These are phyloP conservation scores for Drosophila rubida DNA, from an alignment of 2,888 invertebrate species.

Conservation along the genomic window DNA sequence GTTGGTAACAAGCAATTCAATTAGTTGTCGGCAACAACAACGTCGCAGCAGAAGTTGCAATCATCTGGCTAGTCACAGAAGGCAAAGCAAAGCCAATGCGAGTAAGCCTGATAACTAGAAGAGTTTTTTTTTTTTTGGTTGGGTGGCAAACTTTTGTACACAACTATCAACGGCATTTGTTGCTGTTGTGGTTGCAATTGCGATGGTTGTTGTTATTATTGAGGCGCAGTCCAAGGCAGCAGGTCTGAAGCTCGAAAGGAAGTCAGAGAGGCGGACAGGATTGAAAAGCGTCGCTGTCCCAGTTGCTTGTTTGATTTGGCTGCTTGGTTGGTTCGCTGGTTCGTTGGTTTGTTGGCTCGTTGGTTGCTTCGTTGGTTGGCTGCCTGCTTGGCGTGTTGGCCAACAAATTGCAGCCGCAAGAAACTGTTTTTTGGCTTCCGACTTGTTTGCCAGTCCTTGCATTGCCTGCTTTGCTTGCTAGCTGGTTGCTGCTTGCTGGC, in stretches of 20 bases:
- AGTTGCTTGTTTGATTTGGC: slow-evolving; percentile 66
- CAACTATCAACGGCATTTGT: slow-evolving; percentile 54
- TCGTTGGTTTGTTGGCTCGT: slow-evolving; percentile 1
- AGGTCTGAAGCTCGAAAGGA: slow-evolving; percentile 40
- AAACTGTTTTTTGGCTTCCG: slow-evolving; percentile 64
- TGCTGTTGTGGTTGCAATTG: slow-evolving; percentile 26
- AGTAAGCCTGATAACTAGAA: slow-evolving; percentile 57
- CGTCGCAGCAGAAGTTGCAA: slow-evolving; percentile 42
- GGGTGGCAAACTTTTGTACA: slow-evolving; percentile 51
- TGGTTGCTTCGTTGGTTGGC: slow-evolving; percentile 20
- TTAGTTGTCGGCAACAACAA: slow-evolving; percentile 56
- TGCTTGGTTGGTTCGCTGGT: slow-evolving; percentile 33
- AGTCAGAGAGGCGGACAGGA: slow-evolving; percentile 42
- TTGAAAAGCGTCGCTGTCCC: slow-evolving; percentile 43
- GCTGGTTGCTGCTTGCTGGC: slow-evolving; percentile 39
- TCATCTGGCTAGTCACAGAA: slow-evolving; percentile 50
- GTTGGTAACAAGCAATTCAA: slow-evolving; percentile 58
- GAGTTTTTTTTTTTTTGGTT: slow-evolving; percentile 17
- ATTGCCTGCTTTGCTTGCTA: slow-evolving; percentile 5
- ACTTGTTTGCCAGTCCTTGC: slow-evolving; percentile 46
- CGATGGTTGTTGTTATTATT: slow-evolving; percentile 28
- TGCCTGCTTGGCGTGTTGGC: slow-evolving; percentile 64
- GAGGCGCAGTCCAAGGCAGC: slow-evolving; percentile 27
- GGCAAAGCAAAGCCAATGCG: slow-evolving; percentile 55
- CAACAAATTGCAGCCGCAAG: slow-evolving; percentile 78